Conservation (phyloP, 2,113 vertebrate species). For the Corythaixoides concolor region DNA sequence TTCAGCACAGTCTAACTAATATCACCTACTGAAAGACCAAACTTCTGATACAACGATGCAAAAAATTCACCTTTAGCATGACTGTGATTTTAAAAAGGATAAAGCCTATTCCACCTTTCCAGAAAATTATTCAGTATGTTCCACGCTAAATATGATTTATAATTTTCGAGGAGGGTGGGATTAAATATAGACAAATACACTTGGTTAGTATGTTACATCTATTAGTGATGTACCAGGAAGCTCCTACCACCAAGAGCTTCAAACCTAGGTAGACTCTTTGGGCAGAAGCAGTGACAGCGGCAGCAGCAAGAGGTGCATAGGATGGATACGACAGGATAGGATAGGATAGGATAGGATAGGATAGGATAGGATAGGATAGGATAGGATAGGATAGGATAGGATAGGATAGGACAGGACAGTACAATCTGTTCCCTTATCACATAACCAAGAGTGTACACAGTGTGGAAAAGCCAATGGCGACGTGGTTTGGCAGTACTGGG, state of each 20-base stretch:
- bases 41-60: not conserved
- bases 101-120: not conserved
- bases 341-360: not conserved
- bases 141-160: not conserved
- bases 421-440: not conserved
- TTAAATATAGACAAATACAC: not conserved
- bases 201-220: not conserved
- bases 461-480: not conserved
- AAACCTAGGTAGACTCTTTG: not conserved
- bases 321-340: not conserved
- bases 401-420: rapidly evolving
- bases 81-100: not conserved
- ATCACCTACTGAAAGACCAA: not conserved
- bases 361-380: not conserved
- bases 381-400: not conserved
- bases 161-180: not conserved
- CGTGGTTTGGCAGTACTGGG: not conserved
- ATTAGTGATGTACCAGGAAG: not conserved
- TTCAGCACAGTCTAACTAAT: not conserved
- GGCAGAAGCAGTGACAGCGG: not conserved
- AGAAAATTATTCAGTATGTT: not conserved
- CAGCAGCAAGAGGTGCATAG: rapidly evolving
- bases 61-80: not conserved
- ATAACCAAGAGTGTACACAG: not conserved
- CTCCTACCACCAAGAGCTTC: not conserved